Base-by-base conservation (phyloP, 2,797 vertebrate species). In the Clarias fuscus region DNA sequence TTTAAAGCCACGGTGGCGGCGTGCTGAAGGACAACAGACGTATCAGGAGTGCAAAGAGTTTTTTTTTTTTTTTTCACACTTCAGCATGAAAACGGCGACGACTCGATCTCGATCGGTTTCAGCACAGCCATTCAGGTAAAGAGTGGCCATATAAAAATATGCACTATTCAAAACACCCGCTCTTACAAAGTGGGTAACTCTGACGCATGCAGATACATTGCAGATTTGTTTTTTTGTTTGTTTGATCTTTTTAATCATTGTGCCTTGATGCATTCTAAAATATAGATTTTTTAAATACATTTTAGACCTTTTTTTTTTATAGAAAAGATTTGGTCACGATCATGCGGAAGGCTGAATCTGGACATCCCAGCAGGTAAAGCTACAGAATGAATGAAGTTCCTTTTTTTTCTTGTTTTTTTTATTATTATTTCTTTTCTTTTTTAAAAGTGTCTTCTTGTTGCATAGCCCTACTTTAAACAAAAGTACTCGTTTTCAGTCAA, bases 301-400 rank as follows among this genome's bases (percentile, higher is more conserved):
- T 81, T 88, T 88, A 64, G 61, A 67, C 30, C 87, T 90, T 85
- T 84, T 27, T 92, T 92, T 92, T 85, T 37, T 90, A 90, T 95
- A 95, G 59, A 97, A 97, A 97, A 96, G 92, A 94, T 97, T 98
- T 97, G 96, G 97, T 98, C 97, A 97, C 96, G 89, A 90, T 96
- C 96, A 94, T 96, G 96, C 96, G 96, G 96, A 97, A 95, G 96
- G 94, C 94, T 95, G 93, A 93, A 95, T 94, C 90, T 93, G 91
- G 94, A 90, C 90, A 94, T 92, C 93, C 93, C 96, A 95, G 94
- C 94, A 93, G 93, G 88, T 95, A 94, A 95, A 96, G 95, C 96
- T 96, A 95, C 91, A 93, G 93, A 92, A 94, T 90, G 92, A 93
- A 94, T 92, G 92, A 91, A 87, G 83, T 91, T 86, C 81, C 17